A percentile compares a stretch with the other conserved stretches of the same genome.
phyloP scores from a whole-genome alignment of 2,113 vertebrate species.

The Aspidoscelis tigris region DNA sequence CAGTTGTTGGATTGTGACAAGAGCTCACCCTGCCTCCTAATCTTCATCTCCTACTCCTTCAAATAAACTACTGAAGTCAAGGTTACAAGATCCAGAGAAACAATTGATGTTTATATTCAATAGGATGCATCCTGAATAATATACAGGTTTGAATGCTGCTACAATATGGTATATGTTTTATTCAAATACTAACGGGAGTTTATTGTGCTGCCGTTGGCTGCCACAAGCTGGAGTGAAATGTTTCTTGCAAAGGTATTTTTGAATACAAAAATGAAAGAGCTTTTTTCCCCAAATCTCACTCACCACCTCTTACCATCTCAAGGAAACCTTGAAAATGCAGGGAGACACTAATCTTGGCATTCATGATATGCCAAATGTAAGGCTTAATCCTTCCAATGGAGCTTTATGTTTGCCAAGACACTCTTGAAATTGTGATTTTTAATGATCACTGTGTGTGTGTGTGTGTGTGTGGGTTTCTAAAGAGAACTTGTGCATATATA shows the following conservation, averaged over 20 bases:
- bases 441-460: too few relatives aligned
- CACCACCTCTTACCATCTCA: conserved; percentile 4
- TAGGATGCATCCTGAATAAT: conserved; percentile 49
- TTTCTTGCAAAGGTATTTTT: conserved; percentile 36
- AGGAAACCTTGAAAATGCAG: conserved; percentile 28
- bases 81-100: conserved; percentile 32
- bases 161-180: conserved; percentile 49
- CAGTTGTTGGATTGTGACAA: neutral
- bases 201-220: conserved; percentile 46
- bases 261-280: conserved; percentile 28
- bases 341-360: conserved; percentile 20
- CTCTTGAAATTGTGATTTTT: neutral
- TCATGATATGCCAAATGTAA: neutral
- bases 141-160: conserved; percentile 40
- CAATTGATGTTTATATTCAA: conserved; percentile 46
- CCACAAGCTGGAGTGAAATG: conserved; percentile 51
- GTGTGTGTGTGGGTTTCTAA: neutral
- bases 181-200: conserved; percentile 52
- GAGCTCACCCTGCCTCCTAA: neutral
- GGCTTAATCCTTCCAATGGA: neutral
- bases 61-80: conserved; percentile 40
- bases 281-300: conserved; percentile 13
- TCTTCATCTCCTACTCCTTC: neutral
- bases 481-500: neutral
- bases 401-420: neutral